Evolutionary conservation across 2,888 invertebrate genomes (phyloP).

Genomic region (Drosophila mimica): DNA sequence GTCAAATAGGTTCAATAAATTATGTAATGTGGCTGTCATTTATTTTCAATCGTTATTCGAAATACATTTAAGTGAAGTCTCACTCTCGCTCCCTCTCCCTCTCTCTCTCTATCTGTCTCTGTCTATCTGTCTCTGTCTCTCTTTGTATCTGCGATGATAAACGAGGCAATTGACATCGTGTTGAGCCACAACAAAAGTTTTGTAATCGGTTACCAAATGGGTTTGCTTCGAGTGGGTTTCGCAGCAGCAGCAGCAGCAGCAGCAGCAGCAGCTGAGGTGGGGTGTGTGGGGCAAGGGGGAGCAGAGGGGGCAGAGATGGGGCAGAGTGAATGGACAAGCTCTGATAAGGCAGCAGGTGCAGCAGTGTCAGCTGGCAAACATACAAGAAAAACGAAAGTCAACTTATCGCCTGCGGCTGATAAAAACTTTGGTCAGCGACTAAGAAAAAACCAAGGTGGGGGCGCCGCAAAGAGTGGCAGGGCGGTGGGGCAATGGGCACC

Average conservation of each 20-base stretch:
- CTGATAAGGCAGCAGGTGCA: conserved; percentile 58
- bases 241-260: not conserved
- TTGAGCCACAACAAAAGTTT: conserved; percentile 53
- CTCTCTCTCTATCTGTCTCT: not conserved
- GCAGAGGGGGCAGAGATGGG: too few species aligned
- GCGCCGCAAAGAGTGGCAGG: not conserved
- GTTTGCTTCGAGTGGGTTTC: conserved; percentile 37
- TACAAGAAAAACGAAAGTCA: conserved; percentile 55
- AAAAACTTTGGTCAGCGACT: conserved; percentile 42
- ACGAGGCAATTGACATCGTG: conserved; percentile 59
- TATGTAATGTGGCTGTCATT: conserved; percentile 18
- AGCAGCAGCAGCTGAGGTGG: not conserved
- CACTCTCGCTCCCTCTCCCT: not conserved
- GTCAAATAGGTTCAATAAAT: conserved; percentile 18
- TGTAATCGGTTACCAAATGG: conserved; percentile 60
- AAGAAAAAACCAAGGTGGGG: not conserved
- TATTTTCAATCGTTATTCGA: conserved; percentile 15
- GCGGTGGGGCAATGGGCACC: conserved; percentile 19
- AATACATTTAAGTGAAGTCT: conserved; percentile 22
- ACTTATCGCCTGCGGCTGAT: conserved; percentile 47
- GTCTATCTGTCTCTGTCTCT: not conserved
- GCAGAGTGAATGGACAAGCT: not conserved
- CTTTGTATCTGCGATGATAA: conserved; percentile 33
- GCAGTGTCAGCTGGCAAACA: conserved; percentile 27
- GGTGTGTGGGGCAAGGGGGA: not conserved